Evolutionary conservation across 2,888 invertebrate genomes (phyloP), one percentile per base, ranked within the genome.

Genomic region (Dascillus cervinus): DNA sequence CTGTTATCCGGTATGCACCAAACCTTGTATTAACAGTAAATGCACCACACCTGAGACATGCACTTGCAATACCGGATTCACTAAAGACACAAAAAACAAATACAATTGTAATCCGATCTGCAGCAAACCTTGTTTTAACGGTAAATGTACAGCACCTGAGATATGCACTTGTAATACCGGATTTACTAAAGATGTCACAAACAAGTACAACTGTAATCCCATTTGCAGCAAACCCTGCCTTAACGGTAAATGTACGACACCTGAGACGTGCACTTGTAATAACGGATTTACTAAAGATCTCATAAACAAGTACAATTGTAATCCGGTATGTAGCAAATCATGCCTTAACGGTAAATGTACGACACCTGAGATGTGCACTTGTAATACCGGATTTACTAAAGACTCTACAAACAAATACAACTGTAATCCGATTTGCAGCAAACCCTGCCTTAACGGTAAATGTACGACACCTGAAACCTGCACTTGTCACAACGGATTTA

Each of bases 331-430:
- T 27, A 29, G 25, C 1, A 59, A 41, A 20, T 29, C 40, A n/a
- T 59, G 58, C 29, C 4, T 65, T 8, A 70, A 72, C 43, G 72
- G 71, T 2, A 62, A 61, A 25, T 73, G 73, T 39, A 64, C 67
- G 2, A 37, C 36, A 3, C 49, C 49, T 2, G 39, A 48, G 26
- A 29, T 14, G 5, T 52, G 52, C 20, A 9, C 22, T 11, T 52
- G 52, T 10, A 35, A 39, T 9, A 9, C 13, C 10, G 49, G 47
- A 9, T 30, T 11, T 25, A 10, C 10, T 3, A 8, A 13, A 13
- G 29, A 29, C 13, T 3, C 11, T 1, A 11, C 8, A 13, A 21
- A 25, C 12, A 21, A 28, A 32, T 29, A 43, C 13, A 31, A 43
- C 19, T 67, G 67, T 35, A 52, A 57, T 13, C 64, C 65, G 6